A percentile compares a stretch with the other conserved stretches of the same genome.
These are phyloP conservation scores for Brachionus koreanus DNA, from an alignment of 1,140 invertebrate genomes.

Conservation along the genomic window DNA sequence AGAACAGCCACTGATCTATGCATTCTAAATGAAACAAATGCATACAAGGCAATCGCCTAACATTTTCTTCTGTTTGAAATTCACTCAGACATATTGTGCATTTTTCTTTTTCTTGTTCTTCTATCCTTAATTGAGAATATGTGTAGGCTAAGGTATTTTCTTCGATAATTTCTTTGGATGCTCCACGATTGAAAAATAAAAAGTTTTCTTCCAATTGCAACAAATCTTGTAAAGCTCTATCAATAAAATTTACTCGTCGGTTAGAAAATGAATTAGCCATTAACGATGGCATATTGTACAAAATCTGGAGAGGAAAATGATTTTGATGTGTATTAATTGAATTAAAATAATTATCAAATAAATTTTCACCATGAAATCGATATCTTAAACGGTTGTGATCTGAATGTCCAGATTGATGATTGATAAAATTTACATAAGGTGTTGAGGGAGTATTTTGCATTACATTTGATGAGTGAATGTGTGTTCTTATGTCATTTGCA, in stretches of 20 bases:
- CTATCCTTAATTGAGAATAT: not conserved
- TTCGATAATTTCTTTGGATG: conserved; percentile 33
- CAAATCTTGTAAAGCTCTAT: not conserved
- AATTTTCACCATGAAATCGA: not conserved
- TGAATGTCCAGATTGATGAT: not conserved
- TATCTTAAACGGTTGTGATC: not conserved
- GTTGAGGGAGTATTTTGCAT: not conserved
- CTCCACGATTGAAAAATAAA: conserved; percentile 1
- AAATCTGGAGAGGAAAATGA: not conserved
- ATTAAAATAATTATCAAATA: not conserved
- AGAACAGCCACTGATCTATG: conserved; percentile 86
- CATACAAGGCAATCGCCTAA: conserved; percentile 78
- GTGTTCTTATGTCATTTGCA: not conserved
- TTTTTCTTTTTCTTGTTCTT: conserved; percentile 28
- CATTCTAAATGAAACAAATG: conserved; percentile 90
- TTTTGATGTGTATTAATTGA: not conserved
- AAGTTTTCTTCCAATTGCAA: conserved; percentile 39
- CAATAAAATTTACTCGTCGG: not conserved
- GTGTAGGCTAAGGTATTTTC: conserved; percentile 32
- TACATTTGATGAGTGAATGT: not conserved
- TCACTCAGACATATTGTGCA: conserved; percentile 42
- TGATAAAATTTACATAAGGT: not conserved
- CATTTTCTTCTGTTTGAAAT: conserved; percentile 21
- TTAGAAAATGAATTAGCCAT: not conserved
- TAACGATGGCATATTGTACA: not conserved